Conservation (phyloP, 2,888 invertebrate genomes). For the Dicyrtomina minuta region DNA sequence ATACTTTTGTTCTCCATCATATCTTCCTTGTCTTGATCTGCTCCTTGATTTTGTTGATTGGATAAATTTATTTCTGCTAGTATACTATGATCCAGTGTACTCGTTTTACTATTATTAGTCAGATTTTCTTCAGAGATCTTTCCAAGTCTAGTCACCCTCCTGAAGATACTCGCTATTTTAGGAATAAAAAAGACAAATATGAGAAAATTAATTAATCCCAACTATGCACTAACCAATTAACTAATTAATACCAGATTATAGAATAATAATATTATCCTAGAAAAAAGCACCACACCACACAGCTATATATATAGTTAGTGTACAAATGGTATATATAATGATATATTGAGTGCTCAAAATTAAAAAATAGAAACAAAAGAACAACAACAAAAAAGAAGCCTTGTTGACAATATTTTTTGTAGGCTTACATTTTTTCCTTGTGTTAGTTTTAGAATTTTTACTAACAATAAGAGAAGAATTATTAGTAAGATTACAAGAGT, state of each 20-base stretch:
- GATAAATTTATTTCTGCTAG: conserved; percentile 9
- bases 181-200: conserved; percentile 5
- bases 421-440: conserved; percentile 22
- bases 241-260: too few relatives aligned
- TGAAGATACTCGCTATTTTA: conserved; percentile 51
- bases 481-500: conserved; percentile 21
- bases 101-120: conserved; percentile 7
- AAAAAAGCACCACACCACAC: too few relatives aligned
- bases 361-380: background rate
- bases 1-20: conserved; percentile 25
- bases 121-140: conserved; percentile 50
- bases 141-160: conserved; percentile 48
- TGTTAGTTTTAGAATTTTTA: conserved; percentile 25
- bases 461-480: conserved; percentile 16
- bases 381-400: background rate
- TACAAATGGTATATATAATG: background rate
- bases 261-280: background rate
- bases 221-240: too few relatives aligned
- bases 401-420: background rate
- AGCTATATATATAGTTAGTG: too few relatives aligned
- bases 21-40: background rate
- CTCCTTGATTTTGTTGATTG: background rate
- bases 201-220: too few relatives aligned
- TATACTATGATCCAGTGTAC: conserved; percentile 2
- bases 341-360: background rate